Evolutionary conservation across 2,888 invertebrate genomes (phyloP), one percentile per base, ranked within the genome.

Genomic region (Ectemnius cavifrons): DNA sequence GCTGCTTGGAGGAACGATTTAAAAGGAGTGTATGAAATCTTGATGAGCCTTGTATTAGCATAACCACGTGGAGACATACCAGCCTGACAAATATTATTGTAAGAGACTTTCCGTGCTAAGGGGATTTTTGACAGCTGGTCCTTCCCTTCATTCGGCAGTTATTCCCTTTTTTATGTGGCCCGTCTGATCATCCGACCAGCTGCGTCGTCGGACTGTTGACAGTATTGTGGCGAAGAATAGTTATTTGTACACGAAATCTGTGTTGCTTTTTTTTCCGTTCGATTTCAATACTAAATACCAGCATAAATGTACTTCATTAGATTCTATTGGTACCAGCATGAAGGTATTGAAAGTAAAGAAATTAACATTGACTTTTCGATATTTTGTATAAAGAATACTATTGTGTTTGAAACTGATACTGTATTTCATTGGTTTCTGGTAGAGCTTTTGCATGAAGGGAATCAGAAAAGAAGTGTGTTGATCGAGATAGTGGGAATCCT

Each of bases 401-500:
- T 37, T 11, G 37, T 37, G 37, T 37, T 6, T 37, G 37, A 11
- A 37, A 0, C 1, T 37, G 11, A 37, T 23, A 2, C 23, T 23
- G 3, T 3, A 23, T 3, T 23, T 23, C 23, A 23, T 23, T 23
- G 23, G 23, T 23, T 23, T 23, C 23, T 23, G 37, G 37, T 6
- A 6, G 37, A 37, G 37, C 8, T 8, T 20, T 37, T 37, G 37
- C 37, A 37, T 71, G 59, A 61, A 74, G 65, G 64, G 56, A 56
- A 64, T 52, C 52, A 56, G 62, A 68, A 60, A 49, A 62, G 59
- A 27, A 45, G 46, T 13, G 59, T 16, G 46, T 58, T 56, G 82
- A 84, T 81, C 81, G 72, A 64, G 84, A 83, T 84, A 77, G 65
- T 47, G 63, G 18, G 66, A 23, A 46, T 61, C 52, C 70, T 71